Conservation (phyloP, 2,113 vertebrate species). For the Morone chrysops region DNA sequence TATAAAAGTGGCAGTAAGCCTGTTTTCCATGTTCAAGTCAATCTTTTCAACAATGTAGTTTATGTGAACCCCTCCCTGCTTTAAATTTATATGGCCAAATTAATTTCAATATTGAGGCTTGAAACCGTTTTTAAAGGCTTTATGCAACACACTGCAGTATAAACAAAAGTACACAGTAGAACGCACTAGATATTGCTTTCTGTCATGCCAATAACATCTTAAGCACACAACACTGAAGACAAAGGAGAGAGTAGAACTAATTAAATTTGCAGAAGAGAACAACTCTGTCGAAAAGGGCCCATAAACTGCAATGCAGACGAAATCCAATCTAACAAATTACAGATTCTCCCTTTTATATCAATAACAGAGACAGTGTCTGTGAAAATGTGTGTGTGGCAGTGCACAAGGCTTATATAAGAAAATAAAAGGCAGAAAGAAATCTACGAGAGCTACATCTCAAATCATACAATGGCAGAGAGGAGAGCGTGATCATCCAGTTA, state of each 20-base stretch:
- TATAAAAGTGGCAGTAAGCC: neutral
- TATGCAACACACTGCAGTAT: constrained; percentile 4
- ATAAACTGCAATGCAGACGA: constrained; percentile 56
- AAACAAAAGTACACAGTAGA: constrained; percentile 43
- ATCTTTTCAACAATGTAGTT: neutral
- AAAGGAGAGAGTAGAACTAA: constrained; percentile 46
- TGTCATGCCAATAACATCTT: constrained; percentile 51
- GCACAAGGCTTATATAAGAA: neutral
- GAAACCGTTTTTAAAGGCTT: constrained; percentile 3
- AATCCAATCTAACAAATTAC: constrained; percentile 63
- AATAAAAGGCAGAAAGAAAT: constrained; percentile 20
- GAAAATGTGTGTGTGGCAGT: constrained; percentile 8
- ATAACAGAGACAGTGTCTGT: neutral
- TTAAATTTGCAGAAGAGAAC: constrained; percentile 53
- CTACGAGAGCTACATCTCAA: constrained; percentile 2
- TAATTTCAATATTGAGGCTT: constrained; percentile 30
- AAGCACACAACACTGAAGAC: constrained; percentile 36
- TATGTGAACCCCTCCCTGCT: neutral
- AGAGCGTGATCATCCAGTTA: constrained; percentile 1
- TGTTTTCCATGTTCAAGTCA: constrained; percentile 12
- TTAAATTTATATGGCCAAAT: constrained; percentile 30
- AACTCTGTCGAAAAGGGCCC: constrained; percentile 38
- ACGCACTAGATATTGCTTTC: constrained; percentile 54
- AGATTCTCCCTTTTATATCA: constrained; percentile 42
- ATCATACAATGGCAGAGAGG: neutral